A percentile compares a stretch with the other conserved stretches of the same genome.
These are phyloP conservation scores for Microctonus brassicae DNA, from an alignment of 2,888 invertebrate genomes.

Conservation along the genomic window DNA sequence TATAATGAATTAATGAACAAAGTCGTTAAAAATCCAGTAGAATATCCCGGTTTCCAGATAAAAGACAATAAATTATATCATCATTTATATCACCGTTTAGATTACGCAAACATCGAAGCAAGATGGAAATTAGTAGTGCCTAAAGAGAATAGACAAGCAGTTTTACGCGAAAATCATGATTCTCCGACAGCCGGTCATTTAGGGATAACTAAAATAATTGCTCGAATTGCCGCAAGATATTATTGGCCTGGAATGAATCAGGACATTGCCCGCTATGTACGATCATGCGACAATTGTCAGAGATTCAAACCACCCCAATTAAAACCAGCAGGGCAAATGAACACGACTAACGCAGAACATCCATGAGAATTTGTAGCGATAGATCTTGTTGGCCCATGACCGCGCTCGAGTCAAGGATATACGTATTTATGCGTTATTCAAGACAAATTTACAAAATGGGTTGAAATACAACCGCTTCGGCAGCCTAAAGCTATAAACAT, in stretches of 20 bases:
- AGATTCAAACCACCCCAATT: conserved; percentile 30
- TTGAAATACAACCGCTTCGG: conserved; percentile 15
- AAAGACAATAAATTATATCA: conserved; percentile 46
- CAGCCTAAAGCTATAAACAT: conserved; percentile 13
- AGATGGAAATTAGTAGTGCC: conserved; percentile 44
- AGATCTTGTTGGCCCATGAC: background rate
- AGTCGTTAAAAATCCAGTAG: background rate
- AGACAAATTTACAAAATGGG: conserved; percentile 22
- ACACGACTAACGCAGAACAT: background rate
- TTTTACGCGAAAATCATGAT: conserved; percentile 36
- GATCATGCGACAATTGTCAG: conserved; percentile 41
- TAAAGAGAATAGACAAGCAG: background rate
- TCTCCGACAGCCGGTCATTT: conserved; percentile 42
- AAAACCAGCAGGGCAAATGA: conserved; percentile 25
- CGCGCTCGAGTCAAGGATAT: background rate
- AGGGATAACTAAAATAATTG: conserved; percentile 34
- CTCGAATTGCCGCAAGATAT: conserved; percentile 22
- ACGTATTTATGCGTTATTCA: conserved; percentile 43
- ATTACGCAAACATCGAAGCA: background rate
- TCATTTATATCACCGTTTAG: conserved; percentile 2
- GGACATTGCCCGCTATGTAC: conserved; percentile 41
- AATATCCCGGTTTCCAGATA: conserved; percentile 34
- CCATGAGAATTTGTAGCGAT: background rate
- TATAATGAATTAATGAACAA: background rate
- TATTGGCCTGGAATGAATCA: conserved; percentile 50